Evolutionary conservation across 92 coral and sea anemone species (phyloP), one percentile per base, ranked within the genome.

Genomic region (Metridium senile): DNA sequence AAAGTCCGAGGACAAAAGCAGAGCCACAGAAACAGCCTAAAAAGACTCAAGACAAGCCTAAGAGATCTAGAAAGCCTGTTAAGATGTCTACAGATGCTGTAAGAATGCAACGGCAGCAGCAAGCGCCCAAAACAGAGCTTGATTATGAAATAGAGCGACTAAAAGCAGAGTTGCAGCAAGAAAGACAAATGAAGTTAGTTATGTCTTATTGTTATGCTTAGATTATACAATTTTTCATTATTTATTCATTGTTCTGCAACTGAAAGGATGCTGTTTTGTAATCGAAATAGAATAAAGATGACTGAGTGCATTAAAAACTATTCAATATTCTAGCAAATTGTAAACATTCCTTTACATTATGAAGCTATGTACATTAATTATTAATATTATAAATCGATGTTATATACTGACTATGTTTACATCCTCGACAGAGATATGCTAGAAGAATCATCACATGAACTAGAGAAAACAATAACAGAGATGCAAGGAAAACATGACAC

Each of bases 91-190:
- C 85, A 4, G 79, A 81, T 30, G 52, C 83, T 10, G 65, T 78
- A 61, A 78, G 86, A 27, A 62, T 85, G 11, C 97, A 82, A 27
- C 80, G 83, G 58, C 84, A 88, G 51, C 84, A 75, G n/a, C 82
- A 85, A 51, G 94, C 72, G 26, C 99, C 97, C 16, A 93, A 87
- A 58, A 88, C 90, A 26, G 97, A 96, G 54, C 68, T 96, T 35
- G 99, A 92, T 81, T 87, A 84, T 82, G 99, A 96, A 66, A 96
- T 96, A 64, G 97, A 82, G 70, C 86, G 97, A 32, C 89, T 96
- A 43, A 93, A 89, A 51, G 97, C 94, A 17, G 99, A 96, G 77
- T 89, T 96, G 43, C 93, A 96, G 63, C 99, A 96, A 80, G 99
- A 96, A 64, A 89, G 62, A 39, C 99, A 96, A 58, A 96, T 96